phyloP scores from a whole-genome alignment of 2,113 vertebrate species.

The Chiloscyllium plagiosum region DNA sequence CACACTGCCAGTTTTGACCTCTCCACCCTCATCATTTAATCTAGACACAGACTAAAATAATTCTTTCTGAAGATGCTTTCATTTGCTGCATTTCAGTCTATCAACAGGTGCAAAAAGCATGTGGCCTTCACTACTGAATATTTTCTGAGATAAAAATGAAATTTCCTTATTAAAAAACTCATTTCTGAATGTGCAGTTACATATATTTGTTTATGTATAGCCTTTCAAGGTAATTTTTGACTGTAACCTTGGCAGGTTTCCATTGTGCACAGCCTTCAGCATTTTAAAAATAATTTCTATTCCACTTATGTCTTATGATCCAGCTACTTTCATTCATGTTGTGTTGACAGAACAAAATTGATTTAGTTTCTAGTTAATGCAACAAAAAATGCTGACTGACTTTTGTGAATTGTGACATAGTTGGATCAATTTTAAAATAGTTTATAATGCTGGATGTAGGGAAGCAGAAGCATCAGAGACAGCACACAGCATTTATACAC shows the following conservation, averaged over 20 bases:
- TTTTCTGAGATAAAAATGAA: conserved; percentile 47
- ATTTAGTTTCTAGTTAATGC: conserved; percentile 21
- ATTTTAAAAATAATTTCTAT: background rate
- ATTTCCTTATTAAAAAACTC: conserved; percentile 52
- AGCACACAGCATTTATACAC: background rate
- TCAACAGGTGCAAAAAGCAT: conserved; percentile 56
- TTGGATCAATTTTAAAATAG: background rate
- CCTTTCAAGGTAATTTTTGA: conserved; percentile 55
- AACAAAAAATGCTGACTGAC: background rate
- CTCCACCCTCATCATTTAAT: conserved; percentile 21
- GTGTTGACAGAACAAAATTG: conserved; percentile 1
- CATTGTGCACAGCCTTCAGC: conserved; percentile 43
- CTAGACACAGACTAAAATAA: conserved; percentile 38
- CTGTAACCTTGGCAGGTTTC: conserved; percentile 48
- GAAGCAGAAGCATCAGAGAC: conserved; percentile 1
- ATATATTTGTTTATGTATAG: conserved; percentile 55
- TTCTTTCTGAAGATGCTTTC: conserved; percentile 51
- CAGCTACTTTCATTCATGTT: background rate
- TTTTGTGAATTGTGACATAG: conserved; percentile 12
- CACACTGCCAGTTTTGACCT: background rate
- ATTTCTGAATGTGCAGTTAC: conserved; percentile 63
- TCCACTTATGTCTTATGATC: background rate
- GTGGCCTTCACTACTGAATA: conserved; percentile 78
- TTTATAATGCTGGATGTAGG: conserved; percentile 19
- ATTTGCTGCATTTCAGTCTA: conserved; percentile 56